Percentiles rank a stretch among this genome's conserved stretches.
Conservation (phyloP, 2,113 vertebrate species). For the human (Homo sapiens) region DNA sequence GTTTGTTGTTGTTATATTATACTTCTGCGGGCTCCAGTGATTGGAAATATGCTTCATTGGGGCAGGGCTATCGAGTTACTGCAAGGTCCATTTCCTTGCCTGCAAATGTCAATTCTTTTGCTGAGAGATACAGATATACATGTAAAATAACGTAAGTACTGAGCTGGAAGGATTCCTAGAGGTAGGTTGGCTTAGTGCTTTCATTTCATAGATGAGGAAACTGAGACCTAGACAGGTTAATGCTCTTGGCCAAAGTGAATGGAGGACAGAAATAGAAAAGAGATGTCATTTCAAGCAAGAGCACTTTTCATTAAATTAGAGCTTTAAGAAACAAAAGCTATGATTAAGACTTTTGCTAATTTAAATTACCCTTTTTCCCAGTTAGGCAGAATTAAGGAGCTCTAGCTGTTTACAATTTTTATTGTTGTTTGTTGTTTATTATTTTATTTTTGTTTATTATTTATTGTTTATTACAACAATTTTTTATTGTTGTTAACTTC, state of each 20-base stretch:
- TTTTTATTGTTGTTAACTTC: background rate
- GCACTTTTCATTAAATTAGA: slow-evolving; percentile 59
- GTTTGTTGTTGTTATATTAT: background rate
- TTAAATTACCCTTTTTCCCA: background rate
- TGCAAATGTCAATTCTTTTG: background rate
- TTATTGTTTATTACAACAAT: background rate
- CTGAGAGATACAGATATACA: background rate
- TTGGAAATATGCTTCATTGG: background rate
- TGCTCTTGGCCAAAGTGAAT: background rate
- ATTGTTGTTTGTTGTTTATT: background rate
- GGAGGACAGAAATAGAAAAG: background rate
- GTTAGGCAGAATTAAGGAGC: slow-evolving; percentile 29
- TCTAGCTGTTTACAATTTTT: background rate
- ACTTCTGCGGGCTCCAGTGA: background rate
- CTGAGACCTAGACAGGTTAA: background rate
- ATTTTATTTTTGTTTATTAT: no score
- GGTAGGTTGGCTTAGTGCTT: background rate
- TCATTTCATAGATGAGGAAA: slow-evolving; percentile 44
- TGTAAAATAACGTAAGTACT: background rate
- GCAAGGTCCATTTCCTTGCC: background rate
- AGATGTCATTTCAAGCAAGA: slow-evolving; percentile 36
- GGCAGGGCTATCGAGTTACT: background rate
- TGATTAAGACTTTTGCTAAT: slow-evolving; percentile 40
- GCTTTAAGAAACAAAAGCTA: slow-evolving; percentile 44
- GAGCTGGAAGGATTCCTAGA: background rate